Evolutionary conservation across 2,113 vertebrate genomes (phyloP).

Genomic region (Grammomys surdaster): DNA sequence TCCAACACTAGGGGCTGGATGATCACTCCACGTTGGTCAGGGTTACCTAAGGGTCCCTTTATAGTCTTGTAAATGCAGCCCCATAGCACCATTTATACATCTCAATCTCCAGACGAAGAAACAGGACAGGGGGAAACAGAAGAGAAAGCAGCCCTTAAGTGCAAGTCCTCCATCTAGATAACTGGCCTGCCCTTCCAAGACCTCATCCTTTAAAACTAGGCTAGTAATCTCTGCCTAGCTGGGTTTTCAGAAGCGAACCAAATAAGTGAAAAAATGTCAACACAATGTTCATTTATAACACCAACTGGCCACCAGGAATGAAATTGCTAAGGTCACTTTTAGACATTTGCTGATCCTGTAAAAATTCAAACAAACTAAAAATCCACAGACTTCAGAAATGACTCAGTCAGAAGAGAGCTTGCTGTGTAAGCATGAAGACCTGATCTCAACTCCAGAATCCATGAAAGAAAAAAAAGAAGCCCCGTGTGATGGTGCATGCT

Average conservation of each 20-base stretch:
- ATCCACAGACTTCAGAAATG: not conserved
- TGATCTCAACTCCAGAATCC: not conserved
- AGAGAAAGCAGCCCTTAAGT: not conserved
- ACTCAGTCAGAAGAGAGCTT: not conserved
- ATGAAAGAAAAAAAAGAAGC: not conserved
- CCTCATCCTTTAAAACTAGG: slow-evolving; percentile 50
- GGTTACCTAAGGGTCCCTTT: not conserved
- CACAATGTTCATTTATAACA: not conserved
- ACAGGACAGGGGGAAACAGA: not conserved
- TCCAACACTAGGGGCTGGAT: slow-evolving; percentile 22
- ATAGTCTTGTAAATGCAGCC: not conserved
- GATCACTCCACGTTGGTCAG: not conserved
- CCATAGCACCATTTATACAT: not conserved
- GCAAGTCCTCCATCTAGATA: not conserved
- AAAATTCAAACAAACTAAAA: not conserved
- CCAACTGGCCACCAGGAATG: not conserved
- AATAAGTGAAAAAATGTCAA: not conserved
- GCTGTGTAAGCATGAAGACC: not conserved
- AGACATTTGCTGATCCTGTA: not conserved
- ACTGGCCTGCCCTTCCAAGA: not conserved
- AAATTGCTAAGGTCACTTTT: not conserved
- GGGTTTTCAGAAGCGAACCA: slow-evolving; percentile 23
- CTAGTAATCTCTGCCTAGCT: not conserved
- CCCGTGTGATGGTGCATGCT: no score
- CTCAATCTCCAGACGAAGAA: not conserved